Percentiles rank a stretch among this genome's conserved stretches.
Evolutionary conservation across 2,113 vertebrate species (phyloP).

Genomic region (Cephalopholis sonnerati): DNA sequence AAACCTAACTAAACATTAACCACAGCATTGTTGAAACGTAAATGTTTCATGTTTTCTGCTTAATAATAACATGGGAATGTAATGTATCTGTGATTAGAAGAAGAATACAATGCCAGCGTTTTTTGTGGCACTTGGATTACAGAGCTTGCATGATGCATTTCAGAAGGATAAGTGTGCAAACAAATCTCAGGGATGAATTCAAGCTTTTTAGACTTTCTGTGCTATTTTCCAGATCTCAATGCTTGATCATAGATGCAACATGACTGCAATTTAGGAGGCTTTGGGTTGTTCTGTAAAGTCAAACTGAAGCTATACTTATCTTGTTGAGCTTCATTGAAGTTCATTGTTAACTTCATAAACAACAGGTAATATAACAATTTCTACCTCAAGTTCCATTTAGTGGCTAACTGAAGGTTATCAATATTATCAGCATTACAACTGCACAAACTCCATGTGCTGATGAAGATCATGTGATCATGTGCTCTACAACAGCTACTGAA

Average conservation of each 20-base stretch:
- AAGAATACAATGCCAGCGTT: too few relatives aligned
- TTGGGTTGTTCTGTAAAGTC: not conserved
- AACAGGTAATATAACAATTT: not conserved
- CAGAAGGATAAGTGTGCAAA: not conserved
- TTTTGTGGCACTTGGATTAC: too few relatives aligned
- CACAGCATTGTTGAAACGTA: too few relatives aligned
- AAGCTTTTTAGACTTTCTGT: not conserved
- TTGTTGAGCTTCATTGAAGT: not conserved
- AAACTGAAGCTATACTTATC: not conserved
- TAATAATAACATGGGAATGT: too few relatives aligned
- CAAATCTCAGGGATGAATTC: not conserved
- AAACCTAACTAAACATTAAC: too few relatives aligned
- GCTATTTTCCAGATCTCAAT: not conserved
- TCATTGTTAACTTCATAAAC: not conserved
- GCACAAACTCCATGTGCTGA: not conserved
- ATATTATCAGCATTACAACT: not conserved
- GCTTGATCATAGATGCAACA: not conserved
- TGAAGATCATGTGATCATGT: not conserved
- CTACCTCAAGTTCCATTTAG: not conserved
- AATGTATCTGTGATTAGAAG: too few relatives aligned
- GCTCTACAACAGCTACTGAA: not conserved
- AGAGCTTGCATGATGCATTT: too few relatives aligned
- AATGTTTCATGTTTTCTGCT: too few relatives aligned
- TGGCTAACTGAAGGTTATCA: not conserved
- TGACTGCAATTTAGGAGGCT: not conserved